Conservation (phyloP, 23 tunicate species). For the Corella eumyota region DNA sequence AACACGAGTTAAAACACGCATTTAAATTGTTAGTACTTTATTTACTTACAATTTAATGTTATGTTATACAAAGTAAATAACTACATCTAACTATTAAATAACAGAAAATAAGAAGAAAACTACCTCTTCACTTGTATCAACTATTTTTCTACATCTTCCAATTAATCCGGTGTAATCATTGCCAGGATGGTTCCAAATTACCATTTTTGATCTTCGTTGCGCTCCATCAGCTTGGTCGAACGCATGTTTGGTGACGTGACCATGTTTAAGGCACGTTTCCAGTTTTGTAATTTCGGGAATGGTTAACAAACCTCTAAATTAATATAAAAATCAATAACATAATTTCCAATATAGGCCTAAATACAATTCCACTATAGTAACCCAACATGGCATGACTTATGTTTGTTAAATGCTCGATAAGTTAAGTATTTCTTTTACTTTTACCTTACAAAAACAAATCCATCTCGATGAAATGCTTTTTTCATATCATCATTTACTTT, state of each 20-base stretch:
- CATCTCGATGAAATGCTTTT: constrained; percentile 33
- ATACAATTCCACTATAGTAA: too few relatives aligned
- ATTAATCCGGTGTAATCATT: constrained; percentile 56
- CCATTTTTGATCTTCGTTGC: constrained; percentile 22
- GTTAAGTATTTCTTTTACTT: neutral
- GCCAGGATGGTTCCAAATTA: constrained; percentile 69
- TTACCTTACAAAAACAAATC: constrained; percentile 48
- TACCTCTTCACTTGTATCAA: constrained; percentile 57
- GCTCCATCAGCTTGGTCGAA: constrained; percentile 40
- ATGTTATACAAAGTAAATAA: too few relatives aligned
- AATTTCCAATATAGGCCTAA: too few relatives aligned
- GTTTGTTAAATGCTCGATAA: neutral
- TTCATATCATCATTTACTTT: constrained; percentile 44
- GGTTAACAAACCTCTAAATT: constrained; percentile 33
- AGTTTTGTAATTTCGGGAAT: constrained; percentile 38
- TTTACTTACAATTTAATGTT: too few relatives aligned
- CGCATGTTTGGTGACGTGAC: constrained; percentile 56
- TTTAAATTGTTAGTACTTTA: too few relatives aligned
- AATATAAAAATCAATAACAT: too few relatives aligned
- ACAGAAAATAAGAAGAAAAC: neutral
- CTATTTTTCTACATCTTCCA: constrained; percentile 50
- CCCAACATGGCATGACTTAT: neutral
- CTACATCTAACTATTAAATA: too few relatives aligned
- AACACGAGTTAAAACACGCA: too few relatives aligned
- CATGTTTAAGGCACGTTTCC: constrained; percentile 25